Evolutionary conservation across 2,113 vertebrate species (phyloP).

Genomic region (Macroglossus sobrinus): DNA sequence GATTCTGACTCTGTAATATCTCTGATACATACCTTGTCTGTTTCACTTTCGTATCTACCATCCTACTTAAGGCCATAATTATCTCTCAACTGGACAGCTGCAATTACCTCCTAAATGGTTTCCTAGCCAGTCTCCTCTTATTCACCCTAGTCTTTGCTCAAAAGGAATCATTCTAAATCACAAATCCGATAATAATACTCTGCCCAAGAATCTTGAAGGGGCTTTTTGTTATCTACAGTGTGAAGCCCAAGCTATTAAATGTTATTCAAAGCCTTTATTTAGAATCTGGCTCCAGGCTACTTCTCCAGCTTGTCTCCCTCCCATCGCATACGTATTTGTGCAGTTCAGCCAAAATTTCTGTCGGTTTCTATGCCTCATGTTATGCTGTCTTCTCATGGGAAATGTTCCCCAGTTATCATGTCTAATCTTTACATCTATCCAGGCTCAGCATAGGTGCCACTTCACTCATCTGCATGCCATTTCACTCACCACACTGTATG

Average conservation of each 20-base stretch:
- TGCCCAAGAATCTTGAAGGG: neutral
- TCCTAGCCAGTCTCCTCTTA: neutral
- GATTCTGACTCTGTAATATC: neutral
- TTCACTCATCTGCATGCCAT: neutral
- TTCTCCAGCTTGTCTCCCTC: neutral
- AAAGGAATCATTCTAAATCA: slow-evolving; percentile 23
- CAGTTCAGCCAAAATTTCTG: neutral
- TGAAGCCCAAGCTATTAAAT: neutral
- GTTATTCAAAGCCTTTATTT: neutral
- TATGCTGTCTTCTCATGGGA: neutral
- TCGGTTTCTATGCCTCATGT: neutral
- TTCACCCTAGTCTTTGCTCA: neutral
- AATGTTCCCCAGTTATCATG: neutral
- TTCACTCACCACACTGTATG: neutral
- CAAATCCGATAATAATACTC: neutral
- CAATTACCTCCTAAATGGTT: neutral
- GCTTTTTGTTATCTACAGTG: neutral
- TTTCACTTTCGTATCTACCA: neutral
- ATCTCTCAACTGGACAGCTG: neutral
- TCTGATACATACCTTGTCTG: neutral
- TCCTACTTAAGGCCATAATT: slow-evolving; percentile 14
- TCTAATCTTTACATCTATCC: neutral
- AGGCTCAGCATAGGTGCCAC: neutral
- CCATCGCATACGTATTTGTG: neutral
- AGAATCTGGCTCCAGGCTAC: neutral